phyloP scores from a whole-genome alignment of 2,797 vertebrate species.

The Carduelis carduelis region DNA sequence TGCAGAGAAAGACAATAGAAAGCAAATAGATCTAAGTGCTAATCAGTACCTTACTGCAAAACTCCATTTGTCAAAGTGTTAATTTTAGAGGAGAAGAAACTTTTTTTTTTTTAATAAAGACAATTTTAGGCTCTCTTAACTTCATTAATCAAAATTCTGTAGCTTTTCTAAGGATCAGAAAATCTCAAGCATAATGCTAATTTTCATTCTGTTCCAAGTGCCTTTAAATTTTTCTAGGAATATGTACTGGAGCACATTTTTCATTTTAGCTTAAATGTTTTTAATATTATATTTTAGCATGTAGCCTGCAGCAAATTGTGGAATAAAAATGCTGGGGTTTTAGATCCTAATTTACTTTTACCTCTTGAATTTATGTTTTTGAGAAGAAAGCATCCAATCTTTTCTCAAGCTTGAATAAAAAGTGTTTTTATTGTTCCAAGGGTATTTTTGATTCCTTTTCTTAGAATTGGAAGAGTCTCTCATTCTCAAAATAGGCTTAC shows the following conservation, averaged over 20 bases:
- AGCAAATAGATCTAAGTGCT: not conserved
- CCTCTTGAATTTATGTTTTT: not conserved
- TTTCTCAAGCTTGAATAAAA: not conserved
- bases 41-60: not conserved
- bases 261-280: not conserved
- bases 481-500: not conserved
- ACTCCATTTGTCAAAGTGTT: not conserved
- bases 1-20: not conserved
- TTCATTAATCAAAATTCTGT: not conserved
- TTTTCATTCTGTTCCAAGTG: not conserved
- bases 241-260: not conserved
- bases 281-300: not conserved
- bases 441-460: not conserved
- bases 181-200: not conserved
- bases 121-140: not conserved
- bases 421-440: not conserved
- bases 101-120: not conserved
- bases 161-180: not conserved
- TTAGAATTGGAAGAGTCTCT: not conserved
- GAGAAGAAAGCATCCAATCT: not conserved
- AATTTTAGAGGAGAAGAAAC: not conserved
- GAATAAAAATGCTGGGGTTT: not conserved
- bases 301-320: not conserved
- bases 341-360: not conserved
- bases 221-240: not conserved